Conservation (phyloP, 2,888 invertebrate genomes). For the Tenthredo mesomela region DNA sequence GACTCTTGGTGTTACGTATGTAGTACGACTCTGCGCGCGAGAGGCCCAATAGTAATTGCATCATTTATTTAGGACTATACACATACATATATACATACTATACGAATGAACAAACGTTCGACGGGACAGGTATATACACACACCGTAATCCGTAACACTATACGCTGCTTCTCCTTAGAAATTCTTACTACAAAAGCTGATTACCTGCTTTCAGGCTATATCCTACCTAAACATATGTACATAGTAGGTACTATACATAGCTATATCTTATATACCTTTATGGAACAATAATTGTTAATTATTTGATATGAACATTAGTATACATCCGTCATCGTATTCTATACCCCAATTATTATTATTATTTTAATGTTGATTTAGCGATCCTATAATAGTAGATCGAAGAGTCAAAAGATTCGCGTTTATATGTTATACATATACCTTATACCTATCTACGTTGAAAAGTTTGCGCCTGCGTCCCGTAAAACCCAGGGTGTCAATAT, state of each 20-base stretch:
- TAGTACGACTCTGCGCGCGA: background rate
- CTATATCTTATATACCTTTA: background rate
- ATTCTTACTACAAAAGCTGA: background rate
- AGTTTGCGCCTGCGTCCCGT: slow-evolving; percentile 30
- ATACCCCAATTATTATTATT: background rate
- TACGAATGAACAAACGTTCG: background rate
- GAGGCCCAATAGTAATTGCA: slow-evolving; percentile 19
- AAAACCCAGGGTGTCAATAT: slow-evolving; percentile 39
- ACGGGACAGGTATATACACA: background rate
- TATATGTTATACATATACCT: background rate
- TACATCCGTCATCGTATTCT: background rate
- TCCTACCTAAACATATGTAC: background rate
- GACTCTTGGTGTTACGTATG: slow-evolving; percentile 55
- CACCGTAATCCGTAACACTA: background rate
- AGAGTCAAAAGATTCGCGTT: background rate
- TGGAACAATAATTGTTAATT: background rate
- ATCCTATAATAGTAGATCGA: background rate
- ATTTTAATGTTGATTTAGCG: background rate
- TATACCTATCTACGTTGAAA: background rate
- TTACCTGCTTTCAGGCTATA: background rate
- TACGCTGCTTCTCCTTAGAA: background rate
- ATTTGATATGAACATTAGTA: background rate
- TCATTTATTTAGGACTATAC: slow-evolving; percentile 23
- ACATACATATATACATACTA: background rate
- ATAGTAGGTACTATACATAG: background rate